Percentiles rank a stretch among this genome's conserved stretches.
phyloP scores from a whole-genome alignment of 2,888 invertebrate species.

The Poecilus cupreus region DNA sequence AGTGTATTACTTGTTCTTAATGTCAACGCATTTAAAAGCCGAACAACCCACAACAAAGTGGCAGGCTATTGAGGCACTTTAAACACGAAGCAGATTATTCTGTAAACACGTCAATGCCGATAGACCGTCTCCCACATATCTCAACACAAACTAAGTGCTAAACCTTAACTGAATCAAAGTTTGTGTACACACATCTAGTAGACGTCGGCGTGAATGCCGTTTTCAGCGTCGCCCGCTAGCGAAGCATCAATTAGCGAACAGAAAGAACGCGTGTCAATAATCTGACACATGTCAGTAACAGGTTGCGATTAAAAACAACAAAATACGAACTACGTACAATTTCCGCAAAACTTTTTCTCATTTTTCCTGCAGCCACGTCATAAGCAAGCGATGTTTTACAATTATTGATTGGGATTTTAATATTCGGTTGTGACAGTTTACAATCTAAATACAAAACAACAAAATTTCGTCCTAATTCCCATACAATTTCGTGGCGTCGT shows the following conservation, averaged over 20 bases:
- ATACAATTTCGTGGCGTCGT: too few relatives aligned
- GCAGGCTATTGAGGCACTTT: neutral
- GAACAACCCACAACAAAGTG: too few relatives aligned
- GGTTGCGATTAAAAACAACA: slow-evolving; percentile 50
- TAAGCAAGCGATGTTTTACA: slow-evolving; percentile 28
- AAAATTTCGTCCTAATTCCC: neutral
- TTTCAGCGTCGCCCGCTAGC: too few relatives aligned
- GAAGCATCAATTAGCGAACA: slow-evolving; percentile 52
- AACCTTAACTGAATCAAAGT: slow-evolving; percentile 35
- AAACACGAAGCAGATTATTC: slow-evolving; percentile 31
- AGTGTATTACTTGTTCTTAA: too few relatives aligned
- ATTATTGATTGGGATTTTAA: slow-evolving; percentile 31
- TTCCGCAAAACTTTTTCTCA: slow-evolving; percentile 38
- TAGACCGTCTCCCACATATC: slow-evolving; percentile 15
- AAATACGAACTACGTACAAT: slow-evolving; percentile 46
- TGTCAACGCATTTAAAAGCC: too few relatives aligned
- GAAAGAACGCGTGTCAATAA: slow-evolving; percentile 52
- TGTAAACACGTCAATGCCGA: slow-evolving; percentile 30
- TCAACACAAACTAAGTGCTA: slow-evolving; percentile 31
- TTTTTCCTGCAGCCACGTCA: slow-evolving; percentile 45
- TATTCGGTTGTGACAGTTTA: slow-evolving; percentile 20
- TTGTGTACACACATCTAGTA: slow-evolving; percentile 23
- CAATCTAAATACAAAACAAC: neutral
- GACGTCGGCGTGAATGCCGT: neutral
- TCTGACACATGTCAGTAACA: slow-evolving; percentile 54